phyloP scores from a whole-genome alignment of 2,797 vertebrate genomes.

The Tauraco hartlaubi region DNA sequence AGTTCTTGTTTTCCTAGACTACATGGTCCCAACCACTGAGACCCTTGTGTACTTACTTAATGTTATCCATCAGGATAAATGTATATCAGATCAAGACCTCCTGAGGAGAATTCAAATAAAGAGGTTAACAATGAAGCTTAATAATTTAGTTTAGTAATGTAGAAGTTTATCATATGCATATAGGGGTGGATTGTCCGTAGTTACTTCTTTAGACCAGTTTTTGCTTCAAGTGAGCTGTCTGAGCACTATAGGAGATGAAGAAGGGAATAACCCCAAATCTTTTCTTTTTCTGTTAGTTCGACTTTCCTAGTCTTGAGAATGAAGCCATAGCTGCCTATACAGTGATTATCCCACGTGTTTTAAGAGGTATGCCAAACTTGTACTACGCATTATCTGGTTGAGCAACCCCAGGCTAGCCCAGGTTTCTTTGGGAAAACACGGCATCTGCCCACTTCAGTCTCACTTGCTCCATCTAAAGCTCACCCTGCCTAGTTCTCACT shows the following conservation, averaged over 20 bases:
- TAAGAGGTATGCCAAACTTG: neutral
- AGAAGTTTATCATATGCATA: neutral
- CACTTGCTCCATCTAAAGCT: neutral
- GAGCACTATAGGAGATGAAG: neutral
- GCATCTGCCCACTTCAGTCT: neutral
- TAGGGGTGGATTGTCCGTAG: neutral
- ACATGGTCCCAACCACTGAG: neutral
- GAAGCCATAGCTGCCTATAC: neutral
- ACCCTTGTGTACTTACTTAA: neutral
- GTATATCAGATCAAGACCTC: neutral
- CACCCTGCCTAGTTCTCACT: neutral
- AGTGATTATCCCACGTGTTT: rapidly evolving
- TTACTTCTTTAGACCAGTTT: neutral
- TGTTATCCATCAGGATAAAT: neutral
- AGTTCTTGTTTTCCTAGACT: neutral
- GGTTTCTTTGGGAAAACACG: neutral
- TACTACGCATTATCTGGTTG: neutral
- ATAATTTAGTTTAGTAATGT: neutral
- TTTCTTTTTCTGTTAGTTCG: neutral
- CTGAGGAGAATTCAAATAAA: neutral
- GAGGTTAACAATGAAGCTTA: neutral
- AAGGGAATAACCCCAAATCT: neutral
- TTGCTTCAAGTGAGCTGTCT: neutral
- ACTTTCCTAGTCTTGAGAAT: neutral
- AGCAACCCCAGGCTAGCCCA: neutral